These are phyloP conservation scores for Leptogaster cylindrica DNA, from an alignment of 2,888 invertebrate species.

Conservation along the genomic window DNA sequence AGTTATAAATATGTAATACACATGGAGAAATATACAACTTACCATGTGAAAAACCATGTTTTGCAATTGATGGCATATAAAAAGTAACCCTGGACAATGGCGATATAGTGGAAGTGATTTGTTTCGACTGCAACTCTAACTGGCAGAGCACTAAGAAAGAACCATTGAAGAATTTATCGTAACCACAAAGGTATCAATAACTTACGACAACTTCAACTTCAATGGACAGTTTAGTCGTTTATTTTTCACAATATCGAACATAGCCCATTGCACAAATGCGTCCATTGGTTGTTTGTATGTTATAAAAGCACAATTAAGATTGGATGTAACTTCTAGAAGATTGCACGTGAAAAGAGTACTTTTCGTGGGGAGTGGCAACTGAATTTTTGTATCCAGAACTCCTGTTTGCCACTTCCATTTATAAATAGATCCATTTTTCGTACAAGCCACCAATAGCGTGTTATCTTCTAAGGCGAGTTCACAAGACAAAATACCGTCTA, in stretches of 20 bases:
- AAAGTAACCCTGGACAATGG: constrained; percentile 50
- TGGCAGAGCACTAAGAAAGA: constrained; percentile 20
- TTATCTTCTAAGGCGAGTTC: constrained; percentile 61
- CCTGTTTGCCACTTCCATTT: constrained; percentile 70
- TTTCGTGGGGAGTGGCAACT: constrained; percentile 5
- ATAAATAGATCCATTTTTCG: constrained; percentile 64
- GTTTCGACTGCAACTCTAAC: constrained; percentile 53
- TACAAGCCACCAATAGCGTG: constrained; percentile 65
- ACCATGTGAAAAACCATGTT: constrained; percentile 53
- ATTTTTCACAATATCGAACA: constrained; percentile 53
- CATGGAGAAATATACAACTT: constrained; percentile 10
- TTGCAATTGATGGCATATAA: constrained; percentile 55
- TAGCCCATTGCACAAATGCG: constrained; percentile 47
- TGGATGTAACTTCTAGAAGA: constrained; percentile 52
- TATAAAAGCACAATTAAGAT: constrained; percentile 54
- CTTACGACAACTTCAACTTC: constrained; percentile 39
- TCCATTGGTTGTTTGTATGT: constrained; percentile 44
- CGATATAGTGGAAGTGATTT: constrained; percentile 53
- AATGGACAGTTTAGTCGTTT: constrained; percentile 25
- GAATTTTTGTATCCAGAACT: constrained; percentile 55
- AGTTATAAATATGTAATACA: neutral
- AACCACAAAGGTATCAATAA: no score
- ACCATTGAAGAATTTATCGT: no score
- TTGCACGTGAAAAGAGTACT: constrained; percentile 52
- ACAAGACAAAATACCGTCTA: constrained; percentile 64